Base-by-base conservation (phyloP, 2,888 invertebrate genomes). In the Melanostoma scalare region DNA sequence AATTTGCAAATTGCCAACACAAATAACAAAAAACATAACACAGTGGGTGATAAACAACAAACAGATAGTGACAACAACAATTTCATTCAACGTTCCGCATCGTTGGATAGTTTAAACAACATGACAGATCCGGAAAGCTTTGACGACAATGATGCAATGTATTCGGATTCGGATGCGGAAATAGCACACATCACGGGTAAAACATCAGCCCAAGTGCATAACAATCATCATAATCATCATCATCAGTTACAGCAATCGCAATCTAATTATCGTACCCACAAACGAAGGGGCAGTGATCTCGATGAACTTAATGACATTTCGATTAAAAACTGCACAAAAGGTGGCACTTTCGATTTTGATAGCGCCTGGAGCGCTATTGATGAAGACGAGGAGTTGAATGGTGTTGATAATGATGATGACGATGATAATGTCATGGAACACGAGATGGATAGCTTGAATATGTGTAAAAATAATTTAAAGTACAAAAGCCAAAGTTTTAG, bases 131-230 rank as follows among this genome's bases (percentile, higher is more conserved):
- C 93, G 53, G 94, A 92, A 81, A 93, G 93, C 72, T 93, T 93
- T 35, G 94, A 94, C 87, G 94, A 93, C 42, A 92, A 93, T 85
- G 93, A 93, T 56, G 73, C 87, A 56, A 85, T 89, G 52, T 87
- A 94, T 88, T 93, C 94, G 3, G 94, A 94, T 88, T 94, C 94
- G 0, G 94, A 94, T 68, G 93, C 94, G n/a, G 94, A 94, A 89
- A 93, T 94, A 50, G 92, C 93, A 2, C 91, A 91, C 63, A 90
- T 91, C n/a, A 90, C 91, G 0, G 90, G 90, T 50, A 90, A 89
- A 52, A 91, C 90, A 3, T 87, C 89, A 2, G 91, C 89, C 40
- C 90, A 91, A 85, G 89, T 91, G 67, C 91, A 90, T 63, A 86
- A 86, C 3, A 85, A 87, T 48, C 79, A 85, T 31, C 87, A 86